A percentile compares a stretch with the other conserved stretches of the same genome.
These are phyloP conservation scores for Dunckerocampus dactyliophorus DNA, from an alignment of 2,113 vertebrate genomes.

Conservation along the genomic window DNA sequence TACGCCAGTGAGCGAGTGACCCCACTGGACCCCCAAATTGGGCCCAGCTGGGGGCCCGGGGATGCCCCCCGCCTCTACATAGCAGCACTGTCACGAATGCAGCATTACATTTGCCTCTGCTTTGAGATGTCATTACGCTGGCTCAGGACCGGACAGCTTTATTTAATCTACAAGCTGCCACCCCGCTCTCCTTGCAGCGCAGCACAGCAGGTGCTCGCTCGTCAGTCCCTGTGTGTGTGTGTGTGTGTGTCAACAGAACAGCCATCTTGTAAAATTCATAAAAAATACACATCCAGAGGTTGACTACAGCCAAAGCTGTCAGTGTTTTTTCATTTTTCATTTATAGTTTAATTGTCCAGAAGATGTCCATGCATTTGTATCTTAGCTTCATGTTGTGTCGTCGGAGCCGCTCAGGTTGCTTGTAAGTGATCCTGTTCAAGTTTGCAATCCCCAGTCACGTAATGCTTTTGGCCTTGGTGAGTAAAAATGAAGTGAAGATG, in stretches of 20 bases:
- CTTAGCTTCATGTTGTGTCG: not conserved
- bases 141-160: slow-evolving; percentile 68
- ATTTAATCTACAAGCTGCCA: slow-evolving; percentile 72
- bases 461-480: slow-evolving; percentile 21
- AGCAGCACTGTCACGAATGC: slow-evolving; percentile 61
- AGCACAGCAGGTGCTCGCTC: slow-evolving; percentile 65
- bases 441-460: slow-evolving; percentile 26
- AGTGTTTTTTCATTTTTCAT: no score
- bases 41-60: slow-evolving; percentile 31
- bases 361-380: not conserved
- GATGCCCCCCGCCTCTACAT: slow-evolving; percentile 38
- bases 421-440: slow-evolving; percentile 35
- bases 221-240: no score
- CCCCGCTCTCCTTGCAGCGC: slow-evolving; percentile 52
- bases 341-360: no score
- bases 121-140: slow-evolving; percentile 67
- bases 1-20: not conserved
- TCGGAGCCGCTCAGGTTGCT: not conserved
- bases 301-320: no score
- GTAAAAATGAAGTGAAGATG: slow-evolving; percentile 27
- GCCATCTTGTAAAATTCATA: no score
- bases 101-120: slow-evolving; percentile 64
- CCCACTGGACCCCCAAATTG: slow-evolving; percentile 20
- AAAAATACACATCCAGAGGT: no score
- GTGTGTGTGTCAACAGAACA: slow-evolving; percentile 17